These are phyloP conservation scores for Hydrozoanthus gracilis DNA, from an alignment of 92 coral and sea anemone genomes.

Conservation along the genomic window DNA sequence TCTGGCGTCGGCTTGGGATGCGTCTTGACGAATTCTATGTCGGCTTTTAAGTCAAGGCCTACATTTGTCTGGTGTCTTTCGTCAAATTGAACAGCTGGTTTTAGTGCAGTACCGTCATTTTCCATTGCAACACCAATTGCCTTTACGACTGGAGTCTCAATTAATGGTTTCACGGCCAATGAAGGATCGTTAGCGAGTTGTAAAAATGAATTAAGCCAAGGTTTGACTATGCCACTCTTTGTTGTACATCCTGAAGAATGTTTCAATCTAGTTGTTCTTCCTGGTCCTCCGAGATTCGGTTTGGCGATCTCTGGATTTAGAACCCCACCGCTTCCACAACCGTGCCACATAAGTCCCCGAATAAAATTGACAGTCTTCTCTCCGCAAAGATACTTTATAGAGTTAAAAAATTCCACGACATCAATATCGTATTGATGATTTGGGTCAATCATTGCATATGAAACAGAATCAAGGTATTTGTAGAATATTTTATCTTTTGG, in stretches of 20 bases:
- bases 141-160: slow-evolving; percentile 41
- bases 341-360: slow-evolving; percentile 67
- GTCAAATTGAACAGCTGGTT: slow-evolving; percentile 56
- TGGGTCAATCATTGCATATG: slow-evolving; percentile 44
- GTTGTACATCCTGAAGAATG: slow-evolving; percentile 62
- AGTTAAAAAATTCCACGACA: slow-evolving; percentile 56
- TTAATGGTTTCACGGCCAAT: slow-evolving; percentile 38
- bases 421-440: slow-evolving; percentile 50
- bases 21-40: slow-evolving; percentile 42
- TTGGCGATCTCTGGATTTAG: slow-evolving; percentile 53
- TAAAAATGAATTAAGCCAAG: slow-evolving; percentile 55
- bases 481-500: slow-evolving; percentile 56
- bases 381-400: slow-evolving; percentile 59
- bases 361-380: slow-evolving; percentile 67
- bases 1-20: slow-evolving; percentile 59
- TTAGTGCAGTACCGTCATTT: slow-evolving; percentile 58
- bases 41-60: slow-evolving; percentile 52
- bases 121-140: slow-evolving; percentile 54
- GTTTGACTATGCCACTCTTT: slow-evolving; percentile 52
- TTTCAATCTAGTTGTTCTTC: slow-evolving; percentile 57
- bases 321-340: slow-evolving; percentile 51
- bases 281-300: slow-evolving; percentile 64
- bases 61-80: slow-evolving; percentile 56
- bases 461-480: slow-evolving; percentile 45
- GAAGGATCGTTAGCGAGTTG: slow-evolving; percentile 46